A percentile compares a stretch with the other conserved stretches of the same genome.
Conservation (phyloP, 2,888 invertebrate species). For the Odontocerum albicorne region DNA sequence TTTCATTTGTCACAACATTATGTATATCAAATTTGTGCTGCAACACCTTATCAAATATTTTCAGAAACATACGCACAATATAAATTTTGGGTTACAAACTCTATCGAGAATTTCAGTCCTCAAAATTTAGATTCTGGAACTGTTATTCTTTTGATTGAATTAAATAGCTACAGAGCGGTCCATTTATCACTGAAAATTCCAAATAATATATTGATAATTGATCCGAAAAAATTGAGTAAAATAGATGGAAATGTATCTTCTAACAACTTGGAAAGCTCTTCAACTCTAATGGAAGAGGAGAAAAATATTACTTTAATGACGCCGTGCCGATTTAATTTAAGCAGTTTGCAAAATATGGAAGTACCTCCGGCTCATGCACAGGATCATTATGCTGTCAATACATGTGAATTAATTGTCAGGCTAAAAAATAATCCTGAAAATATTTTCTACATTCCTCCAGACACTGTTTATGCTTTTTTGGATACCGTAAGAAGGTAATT, state of each 20-base stretch:
- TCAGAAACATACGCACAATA: conserved; percentile 13
- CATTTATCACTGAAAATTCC: conserved; percentile 55
- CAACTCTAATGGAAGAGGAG: not conserved
- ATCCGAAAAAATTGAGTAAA: conserved; percentile 43
- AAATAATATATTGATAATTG: conserved; percentile 57
- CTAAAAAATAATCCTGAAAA: not conserved
- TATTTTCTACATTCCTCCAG: too few species aligned
- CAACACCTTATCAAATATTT: conserved; percentile 24
- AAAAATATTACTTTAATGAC: not conserved
- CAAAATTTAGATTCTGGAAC: conserved; percentile 50
- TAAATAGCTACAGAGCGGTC: conserved; percentile 41
- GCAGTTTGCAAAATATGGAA: conserved; percentile 21
- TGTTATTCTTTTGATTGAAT: conserved; percentile 53
- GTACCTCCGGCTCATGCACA: conserved; percentile 8
- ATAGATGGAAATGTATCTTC: not conserved
- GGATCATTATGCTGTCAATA: conserved; percentile 31
- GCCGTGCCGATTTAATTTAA: not conserved
- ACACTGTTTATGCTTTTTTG: too few species aligned
- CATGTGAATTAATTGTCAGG: conserved; percentile 17
- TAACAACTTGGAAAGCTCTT: not conserved
- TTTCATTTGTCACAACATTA: conserved; percentile 50
- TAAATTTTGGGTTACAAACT: conserved; percentile 1
- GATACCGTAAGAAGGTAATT: too few species aligned
- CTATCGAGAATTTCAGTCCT: conserved; percentile 32
- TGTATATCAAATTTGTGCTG: conserved; percentile 42